These are phyloP conservation scores for Chrysemys picta DNA, from an alignment of 2,113 vertebrate species.

Conservation along the genomic window DNA sequence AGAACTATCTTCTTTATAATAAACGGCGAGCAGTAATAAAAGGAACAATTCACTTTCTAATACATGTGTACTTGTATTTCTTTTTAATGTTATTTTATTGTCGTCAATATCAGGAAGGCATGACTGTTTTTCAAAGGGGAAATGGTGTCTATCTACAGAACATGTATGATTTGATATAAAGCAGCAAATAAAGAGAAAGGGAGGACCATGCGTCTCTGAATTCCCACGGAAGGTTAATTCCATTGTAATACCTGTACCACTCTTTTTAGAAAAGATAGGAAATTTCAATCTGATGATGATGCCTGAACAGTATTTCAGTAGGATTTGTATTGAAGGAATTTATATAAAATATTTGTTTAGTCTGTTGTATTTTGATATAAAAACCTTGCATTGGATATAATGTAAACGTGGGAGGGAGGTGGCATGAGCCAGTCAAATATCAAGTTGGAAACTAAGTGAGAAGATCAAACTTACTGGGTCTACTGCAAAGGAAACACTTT, in stretches of 20 bases:
- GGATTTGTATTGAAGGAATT: not conserved
- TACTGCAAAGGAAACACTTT: not conserved
- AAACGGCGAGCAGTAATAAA: constrained; percentile 83
- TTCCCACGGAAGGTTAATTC: not conserved
- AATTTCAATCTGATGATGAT: not conserved
- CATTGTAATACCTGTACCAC: not conserved
- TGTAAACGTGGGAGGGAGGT: not conserved
- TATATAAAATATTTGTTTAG: not conserved
- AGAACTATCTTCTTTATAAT: constrained; percentile 82
- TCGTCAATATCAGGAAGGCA: constrained; percentile 59
- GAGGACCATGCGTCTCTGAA: not conserved
- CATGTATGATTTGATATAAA: accelerated
- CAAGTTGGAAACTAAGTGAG: not conserved
- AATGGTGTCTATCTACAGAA: constrained; percentile 13
- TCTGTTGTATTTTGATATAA: not conserved
- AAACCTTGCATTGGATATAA: not conserved
- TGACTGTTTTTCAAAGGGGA: constrained; percentile 44
- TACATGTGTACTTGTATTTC: constrained; percentile 75
- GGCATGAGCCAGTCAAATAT: not conserved
- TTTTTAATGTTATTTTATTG: constrained; percentile 75
- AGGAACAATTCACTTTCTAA: constrained; percentile 76
- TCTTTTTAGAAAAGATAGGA: not conserved
- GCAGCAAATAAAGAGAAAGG: not conserved
- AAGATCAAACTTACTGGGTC: not conserved
- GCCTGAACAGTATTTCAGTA: not conserved